Percentiles rank a stretch among this genome's conserved stretches.
These are phyloP conservation scores for Lithobates sylvaticus DNA, from an alignment of 2,797 vertebrate genomes.

Conservation along the genomic window DNA sequence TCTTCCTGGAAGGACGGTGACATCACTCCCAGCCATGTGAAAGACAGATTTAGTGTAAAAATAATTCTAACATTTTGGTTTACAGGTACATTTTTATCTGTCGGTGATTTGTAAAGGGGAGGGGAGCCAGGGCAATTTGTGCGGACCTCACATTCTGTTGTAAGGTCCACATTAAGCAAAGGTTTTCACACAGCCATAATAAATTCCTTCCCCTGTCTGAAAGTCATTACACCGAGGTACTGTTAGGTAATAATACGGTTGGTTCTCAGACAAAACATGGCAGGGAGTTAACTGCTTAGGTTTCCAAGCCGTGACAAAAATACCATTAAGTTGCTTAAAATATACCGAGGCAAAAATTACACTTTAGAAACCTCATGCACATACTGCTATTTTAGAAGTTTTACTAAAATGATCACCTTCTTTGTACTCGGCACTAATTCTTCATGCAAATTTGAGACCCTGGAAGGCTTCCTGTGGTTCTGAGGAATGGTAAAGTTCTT, in stretches of 20 bases:
- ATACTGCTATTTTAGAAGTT: neutral
- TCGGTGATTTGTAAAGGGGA: no score
- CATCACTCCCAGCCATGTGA: no score
- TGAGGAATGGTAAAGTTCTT: neutral
- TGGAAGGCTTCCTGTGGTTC: neutral
- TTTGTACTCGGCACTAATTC: neutral
- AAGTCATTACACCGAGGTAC: conserved; percentile 9
- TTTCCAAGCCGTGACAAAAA: conserved; percentile 12
- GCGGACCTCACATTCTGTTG: no score
- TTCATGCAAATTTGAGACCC: neutral
- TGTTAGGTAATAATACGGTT: conserved; percentile 18
- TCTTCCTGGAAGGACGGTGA: no score
- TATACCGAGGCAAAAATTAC: neutral
- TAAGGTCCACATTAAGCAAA: neutral
- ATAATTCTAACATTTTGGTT: no score
- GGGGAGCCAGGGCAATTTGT: no score
- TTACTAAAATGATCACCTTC: conserved; percentile 1
- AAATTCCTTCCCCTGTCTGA: conserved; percentile 21
- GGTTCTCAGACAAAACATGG: conserved; percentile 24
- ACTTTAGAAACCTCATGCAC: neutral
- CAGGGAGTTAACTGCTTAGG: neutral
- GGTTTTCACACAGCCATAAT: conserved; percentile 24
- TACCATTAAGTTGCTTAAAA: conserved; percentile 27
- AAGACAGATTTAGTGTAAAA: no score
- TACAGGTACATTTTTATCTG: no score